A percentile compares a stretch with the other conserved stretches of the same genome.
Evolutionary conservation across 2,113 vertebrate genomes (phyloP).

Genomic region (Tympanuchus pallidicinctus): DNA sequence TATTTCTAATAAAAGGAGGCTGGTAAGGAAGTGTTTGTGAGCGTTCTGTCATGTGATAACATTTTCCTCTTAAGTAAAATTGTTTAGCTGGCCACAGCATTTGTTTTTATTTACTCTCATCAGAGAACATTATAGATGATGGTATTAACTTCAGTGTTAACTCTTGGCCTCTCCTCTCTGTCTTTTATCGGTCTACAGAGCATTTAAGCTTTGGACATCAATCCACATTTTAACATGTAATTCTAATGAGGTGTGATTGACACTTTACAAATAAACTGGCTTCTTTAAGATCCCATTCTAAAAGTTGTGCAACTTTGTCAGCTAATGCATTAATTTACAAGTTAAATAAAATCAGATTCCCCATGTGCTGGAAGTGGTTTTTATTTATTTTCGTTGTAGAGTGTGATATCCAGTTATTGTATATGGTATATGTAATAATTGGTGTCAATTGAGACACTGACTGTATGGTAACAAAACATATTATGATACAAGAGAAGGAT

Average conservation of each 20-base stretch:
- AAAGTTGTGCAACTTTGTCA: neutral
- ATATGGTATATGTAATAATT: neutral
- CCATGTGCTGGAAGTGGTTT: neutral
- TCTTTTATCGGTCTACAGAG: slow-evolving; percentile 8
- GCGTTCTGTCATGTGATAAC: slow-evolving; percentile 32
- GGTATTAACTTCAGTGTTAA: slow-evolving; percentile 24
- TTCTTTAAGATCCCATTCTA: neutral
- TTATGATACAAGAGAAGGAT: neutral
- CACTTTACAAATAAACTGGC: neutral
- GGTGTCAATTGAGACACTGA: neutral
- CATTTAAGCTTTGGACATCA: slow-evolving; percentile 13
- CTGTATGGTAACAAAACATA: neutral
- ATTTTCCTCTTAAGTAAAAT: slow-evolving; percentile 6
- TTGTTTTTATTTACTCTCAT: slow-evolving; percentile 48
- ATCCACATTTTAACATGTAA: slow-evolving; percentile 57
- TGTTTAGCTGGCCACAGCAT: slow-evolving; percentile 5
- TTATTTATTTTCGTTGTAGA: neutral
- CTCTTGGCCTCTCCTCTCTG: neutral
- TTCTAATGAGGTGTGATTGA: slow-evolving; percentile 54
- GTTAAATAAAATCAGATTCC: slow-evolving; percentile 4
- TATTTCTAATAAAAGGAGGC: slow-evolving; percentile 60
- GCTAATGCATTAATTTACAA: neutral
- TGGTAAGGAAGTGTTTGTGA: slow-evolving; percentile 64
- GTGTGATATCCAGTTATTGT: neutral
- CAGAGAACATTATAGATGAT: slow-evolving; percentile 10